Evolutionary conservation across 2,113 vertebrate species (phyloP), one percentile per base, ranked within the genome.

Genomic region (Clinocottus analis): DNA sequence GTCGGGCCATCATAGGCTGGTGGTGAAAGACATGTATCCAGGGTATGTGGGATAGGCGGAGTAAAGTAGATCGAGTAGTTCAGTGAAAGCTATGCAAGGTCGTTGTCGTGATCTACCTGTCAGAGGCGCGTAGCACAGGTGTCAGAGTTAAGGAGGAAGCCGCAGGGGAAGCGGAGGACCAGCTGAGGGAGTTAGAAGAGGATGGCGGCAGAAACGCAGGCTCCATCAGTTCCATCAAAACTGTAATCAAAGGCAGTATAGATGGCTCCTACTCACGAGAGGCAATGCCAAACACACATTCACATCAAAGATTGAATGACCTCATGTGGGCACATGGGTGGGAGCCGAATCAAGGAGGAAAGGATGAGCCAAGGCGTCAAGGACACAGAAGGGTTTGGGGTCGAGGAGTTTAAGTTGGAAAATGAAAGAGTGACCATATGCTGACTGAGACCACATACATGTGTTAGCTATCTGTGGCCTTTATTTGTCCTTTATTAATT

Each of bases 231-330:
- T 59, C 41, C 45, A 67, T 78, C 67, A 81, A 87, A 80, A 74
- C 65, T 33, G 7, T 0, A 41, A 89, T 92, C 82, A 90, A 86
- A 90, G 77, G 29, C 59, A 33, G 72, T 3, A 7, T 27, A 47
- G 77, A 80, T 49, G 39, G 63, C 65, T 81, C 49, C 79, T 72
- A 14, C 43, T 55, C 75, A 56, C 55, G 72, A 67, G 69, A 84
- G 23, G 74, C 33, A 19, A 61, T 51, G 72, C 77, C 84, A 85
- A 84, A 79, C 55, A 74, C 63, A 72, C 72, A n/a, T n/a, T 80
- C 75, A 86, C 87, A 83, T 90, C 76, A 86, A 92, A 92, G 77
- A 74, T 37, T 4, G 55, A 75, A 87, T 86, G 84, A 82, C 55
- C 82, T 91, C 82, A 87, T 73, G 66, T 68, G 65, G 63, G 79